Evolutionary conservation across 35 echinoderm and acorn worm genomes (phyloP).

Genomic region (Amphiura filiformis): DNA sequence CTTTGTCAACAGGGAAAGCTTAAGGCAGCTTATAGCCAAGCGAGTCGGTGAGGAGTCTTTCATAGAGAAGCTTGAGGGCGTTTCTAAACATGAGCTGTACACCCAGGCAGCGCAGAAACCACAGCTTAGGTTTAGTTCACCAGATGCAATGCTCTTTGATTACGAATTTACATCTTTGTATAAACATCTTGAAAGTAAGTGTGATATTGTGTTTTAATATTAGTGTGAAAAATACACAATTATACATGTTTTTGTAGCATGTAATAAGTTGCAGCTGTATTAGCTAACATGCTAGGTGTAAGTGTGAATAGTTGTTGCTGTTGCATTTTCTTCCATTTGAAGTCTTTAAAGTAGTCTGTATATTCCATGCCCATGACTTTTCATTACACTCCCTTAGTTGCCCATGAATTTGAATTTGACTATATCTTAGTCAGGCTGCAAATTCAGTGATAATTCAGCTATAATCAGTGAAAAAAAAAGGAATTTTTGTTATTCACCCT

Average conservation of each 20-base stretch:
- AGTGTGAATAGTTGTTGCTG: background rate
- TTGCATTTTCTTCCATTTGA: background rate
- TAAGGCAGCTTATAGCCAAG: slow-evolving; percentile 88
- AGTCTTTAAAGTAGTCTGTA: background rate
- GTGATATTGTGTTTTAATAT: background rate
- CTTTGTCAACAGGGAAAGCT: slow-evolving; percentile 88
- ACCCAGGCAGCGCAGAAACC: slow-evolving; percentile 90
- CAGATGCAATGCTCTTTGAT: slow-evolving; percentile 82
- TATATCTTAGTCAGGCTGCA: background rate
- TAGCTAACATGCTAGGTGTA: background rate
- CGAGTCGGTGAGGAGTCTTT: slow-evolving; percentile 86
- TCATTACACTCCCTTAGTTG: background rate
- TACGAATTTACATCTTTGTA: slow-evolving; percentile 95
- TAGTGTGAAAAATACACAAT: background rate
- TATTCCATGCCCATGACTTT: background rate
- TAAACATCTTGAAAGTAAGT: slow-evolving; percentile 92
- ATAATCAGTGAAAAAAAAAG: too few relatives aligned
- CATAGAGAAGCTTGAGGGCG: slow-evolving; percentile 82
- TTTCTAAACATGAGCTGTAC: slow-evolving; percentile 91
- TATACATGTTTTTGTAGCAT: background rate
- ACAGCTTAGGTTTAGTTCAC: slow-evolving; percentile 64
- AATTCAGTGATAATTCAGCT: too few relatives aligned
- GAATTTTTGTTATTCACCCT: too few relatives aligned
- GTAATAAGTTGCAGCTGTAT: background rate
- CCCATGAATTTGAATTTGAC: background rate